Conservation (phyloP, 2,888 invertebrate species). For the Hirtodrosophila alboralis region DNA sequence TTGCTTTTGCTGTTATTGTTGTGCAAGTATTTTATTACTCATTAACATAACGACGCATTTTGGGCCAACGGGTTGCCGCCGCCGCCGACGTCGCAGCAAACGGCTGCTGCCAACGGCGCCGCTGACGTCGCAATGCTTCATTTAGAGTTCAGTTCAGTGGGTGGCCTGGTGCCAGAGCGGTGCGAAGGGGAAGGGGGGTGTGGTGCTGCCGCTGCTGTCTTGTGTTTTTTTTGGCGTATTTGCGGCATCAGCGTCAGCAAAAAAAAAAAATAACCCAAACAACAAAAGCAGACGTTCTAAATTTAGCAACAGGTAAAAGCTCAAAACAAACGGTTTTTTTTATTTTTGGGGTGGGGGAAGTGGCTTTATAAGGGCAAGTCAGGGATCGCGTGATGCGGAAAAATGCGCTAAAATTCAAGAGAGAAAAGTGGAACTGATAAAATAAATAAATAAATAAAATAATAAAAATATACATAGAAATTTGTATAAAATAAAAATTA, state of each 20-base stretch:
- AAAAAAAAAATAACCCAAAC: constrained; percentile 35
- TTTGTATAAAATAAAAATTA: no score
- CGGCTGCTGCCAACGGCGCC: constrained; percentile 42
- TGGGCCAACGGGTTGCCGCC: constrained; percentile 56
- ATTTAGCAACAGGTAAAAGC: constrained; percentile 73
- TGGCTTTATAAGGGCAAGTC: constrained; percentile 57
- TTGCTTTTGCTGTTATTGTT: constrained; percentile 39
- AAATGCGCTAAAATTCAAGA: constrained; percentile 4
- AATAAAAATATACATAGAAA: no score
- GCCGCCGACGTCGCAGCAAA: constrained; percentile 14
- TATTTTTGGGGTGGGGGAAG: constrained; percentile 45
- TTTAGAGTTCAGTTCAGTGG: constrained; percentile 30
- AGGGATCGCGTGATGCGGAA: constrained; percentile 63
- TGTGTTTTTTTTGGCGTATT: constrained; percentile 33
- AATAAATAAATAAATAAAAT: neutral
- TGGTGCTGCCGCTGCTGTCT: constrained; percentile 15
- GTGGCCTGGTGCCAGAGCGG: constrained; percentile 6
- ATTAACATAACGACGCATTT: constrained; percentile 79
- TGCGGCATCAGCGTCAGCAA: constrained; percentile 70
- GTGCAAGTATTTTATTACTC: constrained; percentile 78
- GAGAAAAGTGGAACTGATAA: neutral
- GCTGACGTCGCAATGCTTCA: constrained; percentile 37
- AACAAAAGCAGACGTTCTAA: constrained; percentile 69
- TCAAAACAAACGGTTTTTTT: constrained; percentile 61
- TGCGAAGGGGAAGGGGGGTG: neutral